Evolutionary conservation across 2,797 vertebrate species (phyloP), one percentile per base, ranked within the genome.

Genomic region (Malacoctenus gilli): DNA sequence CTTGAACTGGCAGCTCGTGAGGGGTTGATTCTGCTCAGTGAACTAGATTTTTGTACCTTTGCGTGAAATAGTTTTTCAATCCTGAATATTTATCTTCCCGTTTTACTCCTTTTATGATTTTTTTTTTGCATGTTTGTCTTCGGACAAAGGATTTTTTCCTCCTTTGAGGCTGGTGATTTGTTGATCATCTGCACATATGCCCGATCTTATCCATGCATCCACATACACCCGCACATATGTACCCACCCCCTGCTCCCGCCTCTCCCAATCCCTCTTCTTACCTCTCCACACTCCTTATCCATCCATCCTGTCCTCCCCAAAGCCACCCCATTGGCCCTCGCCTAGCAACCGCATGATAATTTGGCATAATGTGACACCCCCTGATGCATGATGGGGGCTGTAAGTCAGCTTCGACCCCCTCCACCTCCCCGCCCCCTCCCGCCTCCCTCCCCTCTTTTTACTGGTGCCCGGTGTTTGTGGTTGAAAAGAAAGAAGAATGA

Each of bases 321-420:
- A 76, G 77, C 69, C 59, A 50, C 57, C 64, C 65, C 64, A 91
- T 90, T 90, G 87, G 88, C 77, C 72, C 79, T 90, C 60, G 72
- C 90, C 87, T 91, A 90, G 90, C 90, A 90, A 91, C 90, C 77
- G 53, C 77, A 88, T 85, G 83, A 87, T 89, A 85, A 90, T 90
- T 86, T 90, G 87, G 83, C 80, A 89, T 90, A 87, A 90, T 90
- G 85, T 89, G 85, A 88, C 88, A 88, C 83, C 80, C 84, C 79
- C 79, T 81, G 82, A 89, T 91, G 79, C 80, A 89, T 85, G 84
- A 86, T 84, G 81, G 80, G 83, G 84, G 77, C 69, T 71, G 73
- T 69, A 76, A 85, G 59, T 82, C 78, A 75, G 78, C 77, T 50
- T 65, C 66, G 47, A 0, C 62, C 65, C 65, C 73, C 66, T 43